Evolutionary conservation across 1,140 invertebrate genomes (phyloP).

Genomic region (Neodiprion lecontei): DNA sequence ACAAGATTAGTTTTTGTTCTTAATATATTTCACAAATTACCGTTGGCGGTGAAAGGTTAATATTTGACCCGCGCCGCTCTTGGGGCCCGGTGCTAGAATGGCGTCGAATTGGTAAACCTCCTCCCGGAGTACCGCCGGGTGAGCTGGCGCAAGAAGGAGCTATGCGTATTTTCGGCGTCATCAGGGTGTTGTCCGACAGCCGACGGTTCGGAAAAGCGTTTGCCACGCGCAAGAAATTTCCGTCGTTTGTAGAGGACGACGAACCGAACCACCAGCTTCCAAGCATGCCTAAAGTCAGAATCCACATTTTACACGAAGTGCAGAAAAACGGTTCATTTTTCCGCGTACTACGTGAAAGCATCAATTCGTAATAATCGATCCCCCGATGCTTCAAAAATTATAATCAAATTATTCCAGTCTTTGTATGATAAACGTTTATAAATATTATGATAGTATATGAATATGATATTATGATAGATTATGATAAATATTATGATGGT

Average conservation of each 20-base stretch:
- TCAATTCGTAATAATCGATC: too few relatives aligned
- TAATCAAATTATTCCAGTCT: not conserved
- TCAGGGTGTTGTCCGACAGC: conserved; percentile 89
- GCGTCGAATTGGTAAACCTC: conserved; percentile 80
- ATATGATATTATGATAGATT: not conserved
- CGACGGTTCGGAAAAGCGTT: conserved; percentile 83
- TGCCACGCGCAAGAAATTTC: conserved; percentile 84
- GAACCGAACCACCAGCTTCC: conserved; percentile 77
- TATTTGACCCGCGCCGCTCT: conserved; percentile 81
- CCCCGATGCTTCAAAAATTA: too few relatives aligned
- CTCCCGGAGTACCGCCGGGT: conserved; percentile 82
- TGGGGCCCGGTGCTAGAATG: conserved; percentile 91
- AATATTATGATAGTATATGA: too few relatives aligned
- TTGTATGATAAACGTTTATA: not conserved
- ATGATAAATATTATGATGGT: too few relatives aligned
- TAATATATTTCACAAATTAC: conserved; percentile 63
- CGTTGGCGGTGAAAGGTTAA: conserved; percentile 86
- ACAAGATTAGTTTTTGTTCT: conserved; percentile 16
- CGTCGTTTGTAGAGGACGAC: conserved; percentile 80
- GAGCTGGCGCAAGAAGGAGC: conserved; percentile 86
- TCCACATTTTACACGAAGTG: not conserved
- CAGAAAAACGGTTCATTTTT: not conserved
- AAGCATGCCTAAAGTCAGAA: conserved; percentile 66
- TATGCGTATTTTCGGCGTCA: conserved; percentile 87
- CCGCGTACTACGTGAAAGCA: conserved; percentile 18